Evolutionary conservation across 1,140 invertebrate species (phyloP).

Genomic region (Oreohelix idahoensis): DNA sequence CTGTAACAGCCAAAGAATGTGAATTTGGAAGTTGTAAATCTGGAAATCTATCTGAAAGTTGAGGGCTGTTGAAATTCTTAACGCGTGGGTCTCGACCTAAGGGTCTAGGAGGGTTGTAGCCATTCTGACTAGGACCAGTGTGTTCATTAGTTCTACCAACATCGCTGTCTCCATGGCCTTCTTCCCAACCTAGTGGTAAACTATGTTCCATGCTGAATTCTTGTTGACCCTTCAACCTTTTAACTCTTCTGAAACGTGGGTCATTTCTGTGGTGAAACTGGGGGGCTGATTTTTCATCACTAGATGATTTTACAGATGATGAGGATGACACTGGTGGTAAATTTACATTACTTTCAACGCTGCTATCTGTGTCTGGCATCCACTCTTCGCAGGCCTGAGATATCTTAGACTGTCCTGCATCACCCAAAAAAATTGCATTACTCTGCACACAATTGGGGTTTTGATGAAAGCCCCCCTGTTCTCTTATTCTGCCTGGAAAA

Average conservation of each 20-base stretch:
- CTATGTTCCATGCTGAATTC: constrained; percentile 67
- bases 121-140: constrained; percentile 48
- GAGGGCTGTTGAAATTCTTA: constrained; percentile 42
- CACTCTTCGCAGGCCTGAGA: background rate
- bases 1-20: constrained; percentile 9
- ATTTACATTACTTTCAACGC: background rate
- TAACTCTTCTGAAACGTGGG: constrained; percentile 63
- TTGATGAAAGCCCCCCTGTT: background rate
- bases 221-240: constrained; percentile 54
- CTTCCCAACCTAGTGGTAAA: constrained; percentile 64
- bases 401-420: background rate
- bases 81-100: constrained; percentile 38
- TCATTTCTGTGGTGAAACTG: constrained; percentile 68
- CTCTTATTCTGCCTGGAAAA: background rate
- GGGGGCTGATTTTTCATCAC: constrained; percentile 40
- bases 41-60: constrained; percentile 33
- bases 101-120: constrained; percentile 60
- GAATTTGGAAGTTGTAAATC: constrained; percentile 36
- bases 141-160: constrained; percentile 34
- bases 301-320: background rate
- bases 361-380: background rate
- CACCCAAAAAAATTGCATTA: background rate
- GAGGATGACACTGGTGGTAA: background rate
- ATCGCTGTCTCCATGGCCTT: constrained; percentile 41
- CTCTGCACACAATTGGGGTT: background rate